Percentiles rank a stretch among this genome's conserved stretches.
Evolutionary conservation across 2,888 invertebrate species (phyloP).

Genomic region (Lasius platythorax): DNA sequence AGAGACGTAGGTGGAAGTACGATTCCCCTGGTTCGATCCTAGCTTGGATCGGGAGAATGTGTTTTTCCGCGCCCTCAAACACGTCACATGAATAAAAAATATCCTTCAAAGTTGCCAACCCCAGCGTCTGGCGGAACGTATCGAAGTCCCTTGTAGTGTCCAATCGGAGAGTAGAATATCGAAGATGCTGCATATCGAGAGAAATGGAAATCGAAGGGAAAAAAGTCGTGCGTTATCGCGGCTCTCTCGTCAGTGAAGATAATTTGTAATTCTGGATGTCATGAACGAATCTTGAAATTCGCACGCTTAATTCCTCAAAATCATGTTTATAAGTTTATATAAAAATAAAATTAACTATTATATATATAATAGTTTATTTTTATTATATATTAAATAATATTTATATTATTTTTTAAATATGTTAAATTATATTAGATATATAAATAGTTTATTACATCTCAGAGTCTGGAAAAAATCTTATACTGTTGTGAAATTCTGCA

Average conservation of each 20-base stretch:
- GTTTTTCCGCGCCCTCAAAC: slow-evolving; percentile 84
- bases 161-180: slow-evolving; percentile 60
- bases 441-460: not conserved
- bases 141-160: slow-evolving; percentile 56
- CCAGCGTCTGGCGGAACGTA: slow-evolving; percentile 74
- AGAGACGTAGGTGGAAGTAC: slow-evolving; percentile 60
- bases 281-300: not conserved
- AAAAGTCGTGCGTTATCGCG: slow-evolving; percentile 47
- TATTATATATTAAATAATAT: not conserved
- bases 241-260: slow-evolving; percentile 27
- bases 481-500: too few species aligned
- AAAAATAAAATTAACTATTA: not conserved
- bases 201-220: slow-evolving; percentile 53
- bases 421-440: not conserved
- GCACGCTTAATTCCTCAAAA: not conserved
- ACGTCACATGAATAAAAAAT: slow-evolving; percentile 86
- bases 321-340: not conserved
- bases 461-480: not conserved
- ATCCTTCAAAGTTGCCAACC: slow-evolving; percentile 84
- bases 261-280: not conserved
- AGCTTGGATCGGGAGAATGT: slow-evolving; percentile 82
- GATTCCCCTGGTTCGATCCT: slow-evolving; percentile 60
- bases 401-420: not conserved
- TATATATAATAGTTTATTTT: not conserved
- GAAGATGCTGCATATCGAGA: slow-evolving; percentile 65